Percentiles rank a stretch among this genome's conserved stretches.
Evolutionary conservation across 1,140 invertebrate species (phyloP).

Genomic region (Caenorhabditis inopinata): DNA sequence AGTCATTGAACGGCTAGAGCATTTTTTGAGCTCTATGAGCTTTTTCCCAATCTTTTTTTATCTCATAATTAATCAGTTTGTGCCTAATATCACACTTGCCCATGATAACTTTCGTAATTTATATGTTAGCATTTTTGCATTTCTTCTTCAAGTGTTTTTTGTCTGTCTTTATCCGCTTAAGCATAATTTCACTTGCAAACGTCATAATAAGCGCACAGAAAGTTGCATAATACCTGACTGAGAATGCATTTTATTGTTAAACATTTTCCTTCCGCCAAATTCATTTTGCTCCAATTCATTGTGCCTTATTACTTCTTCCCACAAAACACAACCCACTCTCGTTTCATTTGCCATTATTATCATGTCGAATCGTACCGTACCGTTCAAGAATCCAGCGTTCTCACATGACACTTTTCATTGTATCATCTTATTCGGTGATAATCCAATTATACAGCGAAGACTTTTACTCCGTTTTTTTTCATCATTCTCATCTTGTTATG

Average conservation of each 20-base stretch:
- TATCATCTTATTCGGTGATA: slow-evolving; percentile 15
- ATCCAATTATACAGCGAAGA: slow-evolving; percentile 17
- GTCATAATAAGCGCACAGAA: not conserved
- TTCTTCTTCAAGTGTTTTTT: not conserved
- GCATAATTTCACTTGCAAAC: slow-evolving; percentile 12
- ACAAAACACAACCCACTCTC: not conserved
- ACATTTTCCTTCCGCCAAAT: not conserved
- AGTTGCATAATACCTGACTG: not conserved
- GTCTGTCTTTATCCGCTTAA: not conserved
- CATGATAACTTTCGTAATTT: not conserved
- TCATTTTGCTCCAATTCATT: not conserved
- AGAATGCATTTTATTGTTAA: not conserved
- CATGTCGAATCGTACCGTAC: slow-evolving; percentile 8
- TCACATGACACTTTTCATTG: slow-evolving; percentile 14
- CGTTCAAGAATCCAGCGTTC: slow-evolving; percentile 4
- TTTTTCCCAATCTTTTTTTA: not conserved
- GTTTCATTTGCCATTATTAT: not conserved
- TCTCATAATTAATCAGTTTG: not conserved
- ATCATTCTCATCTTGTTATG: not conserved
- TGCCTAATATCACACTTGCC: not conserved
- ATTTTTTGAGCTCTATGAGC: not conserved
- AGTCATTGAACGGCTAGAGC: not conserved
- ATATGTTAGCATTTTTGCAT: slow-evolving; percentile 5
- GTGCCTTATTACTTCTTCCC: not conserved
- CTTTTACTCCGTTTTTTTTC: not conserved